Evolutionary conservation across 2,113 vertebrate species (phyloP).

Genomic region (Strix aluco): DNA sequence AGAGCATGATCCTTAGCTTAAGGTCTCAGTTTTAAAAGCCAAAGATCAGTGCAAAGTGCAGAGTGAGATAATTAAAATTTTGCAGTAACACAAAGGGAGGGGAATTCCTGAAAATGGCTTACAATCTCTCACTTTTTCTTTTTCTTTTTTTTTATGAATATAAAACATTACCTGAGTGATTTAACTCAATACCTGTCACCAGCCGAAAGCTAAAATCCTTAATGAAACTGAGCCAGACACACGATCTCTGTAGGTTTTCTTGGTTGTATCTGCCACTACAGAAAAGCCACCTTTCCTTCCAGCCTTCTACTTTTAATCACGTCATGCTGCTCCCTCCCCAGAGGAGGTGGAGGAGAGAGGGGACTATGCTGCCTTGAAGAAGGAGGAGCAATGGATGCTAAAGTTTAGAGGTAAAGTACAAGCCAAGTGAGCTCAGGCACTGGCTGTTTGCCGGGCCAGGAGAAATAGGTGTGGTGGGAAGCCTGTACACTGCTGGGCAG

Average conservation of each 20-base stretch:
- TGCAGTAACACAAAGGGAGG: neutral
- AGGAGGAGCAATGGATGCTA: neutral
- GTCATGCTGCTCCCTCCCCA: neutral
- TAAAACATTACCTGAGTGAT: neutral
- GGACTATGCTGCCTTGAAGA: neutral
- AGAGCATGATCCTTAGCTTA: constrained; percentile 1
- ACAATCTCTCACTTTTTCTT: neutral
- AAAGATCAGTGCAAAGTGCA: constrained; percentile 15
- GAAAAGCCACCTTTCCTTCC: neutral
- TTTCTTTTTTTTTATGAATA: neutral
- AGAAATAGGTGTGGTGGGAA: neutral
- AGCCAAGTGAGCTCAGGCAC: neutral
- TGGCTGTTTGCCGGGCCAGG: neutral
- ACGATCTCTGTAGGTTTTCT: neutral
- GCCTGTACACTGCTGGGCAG: neutral
- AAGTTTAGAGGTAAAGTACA: neutral
- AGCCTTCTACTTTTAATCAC: neutral
- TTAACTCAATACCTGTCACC: neutral
- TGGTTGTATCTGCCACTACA: neutral
- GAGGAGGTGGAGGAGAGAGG: neutral
- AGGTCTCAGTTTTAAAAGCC: neutral
- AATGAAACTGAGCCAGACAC: neutral
- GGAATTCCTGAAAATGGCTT: neutral
- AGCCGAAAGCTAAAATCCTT: neutral
- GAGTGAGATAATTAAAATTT: neutral